Evolutionary conservation across 2,113 vertebrate species (phyloP).

Genomic region (Podarcis raffonei): DNA sequence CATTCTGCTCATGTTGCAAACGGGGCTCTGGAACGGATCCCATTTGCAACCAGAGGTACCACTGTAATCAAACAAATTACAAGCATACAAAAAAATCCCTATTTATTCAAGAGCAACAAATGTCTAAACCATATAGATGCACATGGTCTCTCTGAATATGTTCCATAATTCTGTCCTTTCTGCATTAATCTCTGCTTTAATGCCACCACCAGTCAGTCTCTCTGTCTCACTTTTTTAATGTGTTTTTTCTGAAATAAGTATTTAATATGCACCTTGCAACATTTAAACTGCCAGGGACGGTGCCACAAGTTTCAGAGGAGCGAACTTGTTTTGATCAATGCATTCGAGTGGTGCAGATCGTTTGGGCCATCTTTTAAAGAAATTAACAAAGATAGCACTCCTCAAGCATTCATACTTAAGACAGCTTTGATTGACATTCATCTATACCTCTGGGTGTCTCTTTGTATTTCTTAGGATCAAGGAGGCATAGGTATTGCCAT

Average conservation of each 20-base stretch:
- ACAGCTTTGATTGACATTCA: neutral
- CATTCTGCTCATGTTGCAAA: too few species aligned
- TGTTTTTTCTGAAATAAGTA: too few species aligned
- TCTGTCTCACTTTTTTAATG: too few species aligned
- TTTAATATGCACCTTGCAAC: too few species aligned
- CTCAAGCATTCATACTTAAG: neutral
- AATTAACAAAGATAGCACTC: neutral
- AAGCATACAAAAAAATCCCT: neutral
- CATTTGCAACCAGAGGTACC: too few species aligned
- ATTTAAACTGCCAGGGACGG: neutral
- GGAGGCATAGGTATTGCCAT: slow-evolving; percentile 84
- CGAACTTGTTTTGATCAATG: neutral
- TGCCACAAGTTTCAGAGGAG: neutral
- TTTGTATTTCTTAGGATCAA: slow-evolving; percentile 79
- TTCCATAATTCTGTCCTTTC: neutral
- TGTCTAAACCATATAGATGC: too few species aligned
- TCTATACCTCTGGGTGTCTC: slow-evolving; percentile 17
- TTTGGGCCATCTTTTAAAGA: neutral
- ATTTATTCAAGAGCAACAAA: too few species aligned
- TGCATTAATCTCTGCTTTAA: neutral
- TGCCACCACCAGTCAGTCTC: too few species aligned
- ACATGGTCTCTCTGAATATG: too few species aligned
- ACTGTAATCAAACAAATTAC: neutral
- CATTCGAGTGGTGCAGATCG: neutral
- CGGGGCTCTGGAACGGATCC: too few species aligned